Conservation (phyloP, 2,113 vertebrate species). For the Nyctereutes procyonoides region DNA sequence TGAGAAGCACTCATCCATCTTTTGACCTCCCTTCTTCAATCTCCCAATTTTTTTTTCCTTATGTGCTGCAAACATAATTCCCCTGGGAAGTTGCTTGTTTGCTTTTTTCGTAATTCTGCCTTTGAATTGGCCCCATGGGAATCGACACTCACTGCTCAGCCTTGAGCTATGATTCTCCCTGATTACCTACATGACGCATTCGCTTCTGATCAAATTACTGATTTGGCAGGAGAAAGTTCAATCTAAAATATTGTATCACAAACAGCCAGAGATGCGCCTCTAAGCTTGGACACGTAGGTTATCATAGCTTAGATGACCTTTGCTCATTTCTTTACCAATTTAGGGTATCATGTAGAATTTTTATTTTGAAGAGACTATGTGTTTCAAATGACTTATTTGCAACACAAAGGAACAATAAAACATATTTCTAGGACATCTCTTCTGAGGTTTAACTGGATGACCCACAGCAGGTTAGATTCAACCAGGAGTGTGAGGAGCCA, state of each 20-base stretch:
- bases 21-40: background rate
- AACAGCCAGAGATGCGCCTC: background rate
- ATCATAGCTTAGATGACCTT: background rate
- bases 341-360: background rate
- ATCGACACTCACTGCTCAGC: rapidly evolving
- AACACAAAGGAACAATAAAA: background rate
- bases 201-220: background rate
- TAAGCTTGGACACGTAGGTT: background rate
- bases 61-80: rapidly evolving
- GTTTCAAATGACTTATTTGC: background rate
- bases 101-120: background rate
- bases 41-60: background rate
- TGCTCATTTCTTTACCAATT: background rate
- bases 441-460: background rate
- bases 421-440: background rate
- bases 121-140: background rate
- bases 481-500: background rate
- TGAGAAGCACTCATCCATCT: rapidly evolving
- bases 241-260: background rate
- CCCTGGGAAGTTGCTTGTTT: background rate
- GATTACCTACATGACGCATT: background rate
- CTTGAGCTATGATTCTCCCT: background rate
- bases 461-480: background rate
- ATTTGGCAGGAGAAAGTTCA: background rate
- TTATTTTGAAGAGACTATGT: background rate